Evolutionary conservation across 2,888 invertebrate species (phyloP).

Genomic region (Cryptocephalus primarius): DNA sequence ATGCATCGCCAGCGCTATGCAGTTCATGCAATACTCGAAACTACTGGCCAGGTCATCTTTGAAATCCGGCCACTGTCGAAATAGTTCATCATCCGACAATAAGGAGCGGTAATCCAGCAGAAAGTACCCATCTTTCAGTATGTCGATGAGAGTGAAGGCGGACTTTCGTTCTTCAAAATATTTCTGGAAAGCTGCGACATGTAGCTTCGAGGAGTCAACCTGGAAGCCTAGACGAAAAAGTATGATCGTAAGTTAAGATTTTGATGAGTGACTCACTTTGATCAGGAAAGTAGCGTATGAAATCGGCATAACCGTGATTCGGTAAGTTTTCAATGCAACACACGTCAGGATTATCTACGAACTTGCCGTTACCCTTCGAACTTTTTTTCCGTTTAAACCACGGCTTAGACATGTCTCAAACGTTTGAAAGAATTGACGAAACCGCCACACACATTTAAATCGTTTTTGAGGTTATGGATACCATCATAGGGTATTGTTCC

Average conservation of each 20-base stretch:
- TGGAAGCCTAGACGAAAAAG: slow-evolving; percentile 11
- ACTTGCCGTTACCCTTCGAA: background rate
- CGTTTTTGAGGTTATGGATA: background rate
- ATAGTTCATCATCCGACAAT: slow-evolving; percentile 45
- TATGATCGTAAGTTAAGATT: slow-evolving; percentile 29
- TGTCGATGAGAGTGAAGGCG: slow-evolving; percentile 45
- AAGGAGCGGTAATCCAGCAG: slow-evolving; percentile 48
- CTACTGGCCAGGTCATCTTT: slow-evolving; percentile 51
- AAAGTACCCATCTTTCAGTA: slow-evolving; percentile 47
- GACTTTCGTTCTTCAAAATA: slow-evolving; percentile 42
- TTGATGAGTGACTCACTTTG: slow-evolving; percentile 22
- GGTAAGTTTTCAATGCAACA: slow-evolving; percentile 9
- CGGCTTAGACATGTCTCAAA: slow-evolving; percentile 9
- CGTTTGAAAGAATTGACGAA: no score
- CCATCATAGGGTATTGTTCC: no score
- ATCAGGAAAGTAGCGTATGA: slow-evolving; percentile 70
- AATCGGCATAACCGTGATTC: slow-evolving; percentile 40
- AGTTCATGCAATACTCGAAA: slow-evolving; percentile 56
- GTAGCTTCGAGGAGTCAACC: slow-evolving; percentile 25
- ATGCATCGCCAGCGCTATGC: slow-evolving; percentile 70
- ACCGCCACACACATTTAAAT: no score
- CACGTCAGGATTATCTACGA: slow-evolving; percentile 4
- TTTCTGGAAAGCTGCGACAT: slow-evolving; percentile 43
- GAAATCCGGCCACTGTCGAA: slow-evolving; percentile 42
- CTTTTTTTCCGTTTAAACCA: slow-evolving; percentile 8